Evolutionary conservation across 2,113 vertebrate genomes (phyloP).

Genomic region (Nycticebus coucang): DNA sequence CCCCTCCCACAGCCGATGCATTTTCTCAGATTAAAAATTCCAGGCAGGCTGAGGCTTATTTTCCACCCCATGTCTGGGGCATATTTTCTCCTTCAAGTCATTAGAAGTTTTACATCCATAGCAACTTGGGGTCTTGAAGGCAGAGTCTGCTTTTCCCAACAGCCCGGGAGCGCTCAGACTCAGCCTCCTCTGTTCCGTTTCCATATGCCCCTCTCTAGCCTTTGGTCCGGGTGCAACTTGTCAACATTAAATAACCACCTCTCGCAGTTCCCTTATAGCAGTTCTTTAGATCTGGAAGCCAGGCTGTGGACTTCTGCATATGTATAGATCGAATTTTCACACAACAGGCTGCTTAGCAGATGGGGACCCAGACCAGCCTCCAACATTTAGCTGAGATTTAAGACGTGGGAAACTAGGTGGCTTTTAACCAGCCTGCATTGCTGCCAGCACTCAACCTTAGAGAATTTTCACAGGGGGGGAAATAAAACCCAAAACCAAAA

Average conservation of each 20-base stretch:
- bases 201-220: slow-evolving; percentile 4
- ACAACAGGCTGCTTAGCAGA: slow-evolving; percentile 87
- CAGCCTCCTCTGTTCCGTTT: slow-evolving; percentile 43
- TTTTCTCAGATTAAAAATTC: slow-evolving; percentile 49
- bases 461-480: slow-evolving; percentile 73
- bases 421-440: slow-evolving; percentile 78
- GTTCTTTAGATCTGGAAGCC: slow-evolving; percentile 78
- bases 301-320: slow-evolving; percentile 78
- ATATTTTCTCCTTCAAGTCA: slow-evolving; percentile 34
- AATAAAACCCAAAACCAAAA: neutral
- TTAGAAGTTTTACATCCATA: slow-evolving; percentile 53
- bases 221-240: slow-evolving; percentile 68
- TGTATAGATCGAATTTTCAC: slow-evolving; percentile 81
- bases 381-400: slow-evolving; percentile 76
- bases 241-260: slow-evolving; percentile 70
- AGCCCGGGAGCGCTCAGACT: neutral
- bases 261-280: slow-evolving; percentile 75
- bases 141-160: slow-evolving; percentile 50
- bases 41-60: neutral
- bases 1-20: neutral
- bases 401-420: slow-evolving; percentile 81
- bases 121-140: slow-evolving; percentile 31
- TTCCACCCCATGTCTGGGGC: slow-evolving; percentile 35
- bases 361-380: slow-evolving; percentile 82
- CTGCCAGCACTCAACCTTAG: slow-evolving; percentile 82